Percentiles rank a stretch among this genome's conserved stretches.
These are phyloP conservation scores for Alligator sinensis DNA, from an alignment of 2,113 vertebrate species.

Conservation along the genomic window DNA sequence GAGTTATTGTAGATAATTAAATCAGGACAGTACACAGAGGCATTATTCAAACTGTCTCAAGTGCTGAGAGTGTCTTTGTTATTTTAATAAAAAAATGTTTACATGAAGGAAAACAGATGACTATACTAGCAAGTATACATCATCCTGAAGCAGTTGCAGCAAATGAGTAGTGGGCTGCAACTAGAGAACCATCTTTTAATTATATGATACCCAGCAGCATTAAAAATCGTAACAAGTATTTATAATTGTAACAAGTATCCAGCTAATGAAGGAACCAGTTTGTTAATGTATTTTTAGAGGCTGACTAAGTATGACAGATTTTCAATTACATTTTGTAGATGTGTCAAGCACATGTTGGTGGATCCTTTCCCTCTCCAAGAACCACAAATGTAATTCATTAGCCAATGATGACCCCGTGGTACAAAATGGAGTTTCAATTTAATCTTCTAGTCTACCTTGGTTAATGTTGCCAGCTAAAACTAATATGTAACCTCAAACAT, in stretches of 20 bases:
- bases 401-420: background rate
- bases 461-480: background rate
- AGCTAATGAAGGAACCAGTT: background rate
- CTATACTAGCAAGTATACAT: background rate
- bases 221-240: too few relatives aligned
- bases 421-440: background rate
- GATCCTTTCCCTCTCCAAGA: background rate
- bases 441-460: background rate
- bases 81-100: background rate
- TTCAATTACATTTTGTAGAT: background rate
- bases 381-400: background rate
- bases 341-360: background rate
- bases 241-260: background rate
- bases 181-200: background rate
- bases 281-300: background rate
- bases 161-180: background rate
- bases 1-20: background rate
- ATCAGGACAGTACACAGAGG: background rate
- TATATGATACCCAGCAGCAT: background rate
- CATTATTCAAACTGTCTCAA: background rate
- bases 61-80: rapidly evolving
- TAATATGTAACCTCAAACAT: background rate
- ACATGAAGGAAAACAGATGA: background rate
- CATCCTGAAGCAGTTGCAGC: background rate
- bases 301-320: background rate